Conservation (phyloP, 2,113 vertebrate genomes). For the Cacatua alba region DNA sequence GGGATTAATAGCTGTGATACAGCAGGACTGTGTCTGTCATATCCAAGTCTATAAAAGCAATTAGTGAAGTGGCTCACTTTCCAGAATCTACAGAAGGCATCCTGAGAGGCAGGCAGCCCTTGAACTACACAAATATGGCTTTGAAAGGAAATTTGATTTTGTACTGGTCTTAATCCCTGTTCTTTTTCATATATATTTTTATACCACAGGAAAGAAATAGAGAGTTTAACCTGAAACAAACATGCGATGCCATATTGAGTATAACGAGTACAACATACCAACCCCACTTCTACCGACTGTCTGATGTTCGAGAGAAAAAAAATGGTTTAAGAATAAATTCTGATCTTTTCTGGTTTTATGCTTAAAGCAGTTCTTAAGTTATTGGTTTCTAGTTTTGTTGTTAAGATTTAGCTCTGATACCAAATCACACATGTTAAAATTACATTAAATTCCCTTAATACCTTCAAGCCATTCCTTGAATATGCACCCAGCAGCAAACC, state of each 20-base stretch:
- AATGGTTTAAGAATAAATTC: not conserved
- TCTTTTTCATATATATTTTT: not conserved
- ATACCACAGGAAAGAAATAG: not conserved
- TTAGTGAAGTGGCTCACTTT: accelerated
- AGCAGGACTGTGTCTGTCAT: not conserved
- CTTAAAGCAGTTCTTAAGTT: not conserved
- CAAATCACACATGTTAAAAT: not conserved
- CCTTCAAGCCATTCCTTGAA: not conserved
- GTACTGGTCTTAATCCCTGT: not conserved
- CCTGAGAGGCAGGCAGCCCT: not conserved
- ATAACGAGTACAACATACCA: not conserved
- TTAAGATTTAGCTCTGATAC: not conserved
- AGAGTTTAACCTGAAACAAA: not conserved
- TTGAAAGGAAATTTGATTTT: not conserved
- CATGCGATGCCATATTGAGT: accelerated
- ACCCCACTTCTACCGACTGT: accelerated
- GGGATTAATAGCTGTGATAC: not conserved
- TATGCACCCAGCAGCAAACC: not conserved
- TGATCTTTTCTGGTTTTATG: not conserved
- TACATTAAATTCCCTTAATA: not conserved
- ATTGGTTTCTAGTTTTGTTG: not conserved
- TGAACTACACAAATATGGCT: not conserved
- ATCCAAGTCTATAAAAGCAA: not conserved
- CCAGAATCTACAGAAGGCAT: not conserved
- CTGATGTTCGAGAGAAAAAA: not conserved